Evolutionary conservation across 2,797 vertebrate genomes (phyloP), one percentile per base, ranked within the genome.

Genomic region (Iguana delicatissima): DNA sequence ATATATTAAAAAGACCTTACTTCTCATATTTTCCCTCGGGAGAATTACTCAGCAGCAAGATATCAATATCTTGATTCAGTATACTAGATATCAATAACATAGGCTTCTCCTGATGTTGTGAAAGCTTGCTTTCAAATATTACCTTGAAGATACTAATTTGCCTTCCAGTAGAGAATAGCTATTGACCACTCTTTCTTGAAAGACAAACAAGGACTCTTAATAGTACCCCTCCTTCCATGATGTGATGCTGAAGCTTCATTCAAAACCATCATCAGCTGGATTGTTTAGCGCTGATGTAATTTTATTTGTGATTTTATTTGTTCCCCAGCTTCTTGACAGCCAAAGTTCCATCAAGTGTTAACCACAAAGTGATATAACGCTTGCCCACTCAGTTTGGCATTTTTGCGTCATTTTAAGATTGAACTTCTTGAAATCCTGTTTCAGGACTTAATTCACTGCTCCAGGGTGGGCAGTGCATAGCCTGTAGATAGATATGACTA

Each of bases 1-100:
- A 77, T 86, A 57, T 62, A 62, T 82, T 59, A 32, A 64, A 89
- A 89, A 83, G 52, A 4, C 29, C 80, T 50, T 62, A 24, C 88
- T 24, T 89, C n/a, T 84, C 24, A 1, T 55, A 13, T 77, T 89
- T 64, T 84, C 59, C 20, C 59, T 77, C 67, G n/a, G 38, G 35
- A 50, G 72, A 2, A 4, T 83, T 74, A 59, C 80, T 76, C 22
- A 76, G 80, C 26, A 62, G 26, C 24, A 64, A n/a, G 35, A 46
- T 69, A 69, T 32, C 67, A 69, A 32, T 32, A 69, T 32, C 29
- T 69, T 69, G 67, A 69, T 69, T n/a, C 38, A 84, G n/a, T 22
- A 1, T 24, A 26, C n/a, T 64, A 64, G 69, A 74, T 76, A 52
- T 62, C 32, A 83, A 62, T 77, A 84, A 50, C 42, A 24, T 50